Percentiles rank a stretch among this genome's conserved stretches.
Conservation (phyloP, 2,797 vertebrate species). For the Esox masquinongy region DNA sequence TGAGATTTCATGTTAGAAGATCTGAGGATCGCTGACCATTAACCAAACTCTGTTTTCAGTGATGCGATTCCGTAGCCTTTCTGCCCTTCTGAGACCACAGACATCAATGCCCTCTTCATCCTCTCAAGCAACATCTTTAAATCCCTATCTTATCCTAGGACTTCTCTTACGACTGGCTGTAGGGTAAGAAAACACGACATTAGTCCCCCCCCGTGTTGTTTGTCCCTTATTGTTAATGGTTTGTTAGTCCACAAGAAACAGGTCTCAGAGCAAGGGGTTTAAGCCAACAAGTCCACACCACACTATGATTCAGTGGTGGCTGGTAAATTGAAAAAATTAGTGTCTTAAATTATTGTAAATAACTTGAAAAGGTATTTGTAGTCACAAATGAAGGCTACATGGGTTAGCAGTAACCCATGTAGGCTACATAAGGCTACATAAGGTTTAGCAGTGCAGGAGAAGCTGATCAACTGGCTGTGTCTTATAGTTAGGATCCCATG, state of each 20-base stretch:
- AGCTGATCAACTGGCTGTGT: too few relatives aligned
- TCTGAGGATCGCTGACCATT: neutral
- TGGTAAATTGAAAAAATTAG: too few relatives aligned
- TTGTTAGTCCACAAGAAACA: constrained; percentile 17
- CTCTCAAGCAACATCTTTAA: neutral
- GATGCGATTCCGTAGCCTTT: neutral
- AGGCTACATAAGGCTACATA: too few relatives aligned
- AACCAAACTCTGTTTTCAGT: neutral
- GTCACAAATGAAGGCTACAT: too few relatives aligned
- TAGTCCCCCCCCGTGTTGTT: constrained; percentile 8
- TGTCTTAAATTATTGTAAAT: too few relatives aligned
- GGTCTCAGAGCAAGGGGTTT: constrained; percentile 17
- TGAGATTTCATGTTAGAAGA: constrained; percentile 12
- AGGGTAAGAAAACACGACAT: constrained; percentile 22
- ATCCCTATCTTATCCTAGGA: constrained; percentile 18
- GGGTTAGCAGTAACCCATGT: too few relatives aligned
- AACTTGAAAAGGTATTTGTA: too few relatives aligned
- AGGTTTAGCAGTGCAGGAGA: too few relatives aligned
- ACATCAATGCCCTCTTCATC: neutral
- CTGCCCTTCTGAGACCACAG: neutral
- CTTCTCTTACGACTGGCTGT: constrained; percentile 25
- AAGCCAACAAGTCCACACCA: constrained; percentile 16
- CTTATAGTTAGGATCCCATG: too few relatives aligned
- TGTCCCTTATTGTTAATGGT: constrained; percentile 19
- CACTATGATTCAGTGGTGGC: constrained; percentile 26